Evolutionary conservation across 2,888 invertebrate species (phyloP).

Genomic region (Aspidiotus rigidus): DNA sequence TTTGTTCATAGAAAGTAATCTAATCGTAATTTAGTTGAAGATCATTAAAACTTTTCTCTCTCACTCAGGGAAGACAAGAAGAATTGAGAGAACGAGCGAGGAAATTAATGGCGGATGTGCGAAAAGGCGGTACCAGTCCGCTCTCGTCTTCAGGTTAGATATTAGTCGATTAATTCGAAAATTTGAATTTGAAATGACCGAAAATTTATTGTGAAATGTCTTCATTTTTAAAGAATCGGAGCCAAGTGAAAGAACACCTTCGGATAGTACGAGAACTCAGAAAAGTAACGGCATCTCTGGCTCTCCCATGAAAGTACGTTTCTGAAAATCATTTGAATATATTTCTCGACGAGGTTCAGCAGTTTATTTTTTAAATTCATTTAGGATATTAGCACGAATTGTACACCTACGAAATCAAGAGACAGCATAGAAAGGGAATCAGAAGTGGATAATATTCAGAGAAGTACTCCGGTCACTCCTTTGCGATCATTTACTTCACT

Average conservation of each 20-base stretch:
- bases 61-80: constrained; percentile 61
- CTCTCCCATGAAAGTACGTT: constrained; percentile 3
- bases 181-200: background rate
- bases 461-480: constrained; percentile 43
- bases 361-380: background rate
- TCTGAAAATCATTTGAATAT: background rate
- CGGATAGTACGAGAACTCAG: background rate
- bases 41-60: background rate
- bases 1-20: too few relatives aligned
- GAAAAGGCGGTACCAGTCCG: constrained; percentile 50
- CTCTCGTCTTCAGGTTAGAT: constrained; percentile 37
- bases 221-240: constrained; percentile 5
- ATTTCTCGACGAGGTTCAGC: too few relatives aligned
- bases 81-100: constrained; percentile 80
- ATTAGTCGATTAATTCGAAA: background rate
- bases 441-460: constrained; percentile 16
- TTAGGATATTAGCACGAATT: constrained; percentile 4
- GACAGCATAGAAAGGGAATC: constrained; percentile 13
- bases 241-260: background rate
- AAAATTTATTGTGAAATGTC: background rate
- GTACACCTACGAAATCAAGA: background rate
- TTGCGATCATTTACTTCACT: constrained; percentile 53
- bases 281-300: background rate
- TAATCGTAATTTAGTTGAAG: background rate
- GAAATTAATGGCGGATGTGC: constrained; percentile 77